phyloP scores from a whole-genome alignment of 2,113 vertebrate species.

The Lipophrys pholis region DNA sequence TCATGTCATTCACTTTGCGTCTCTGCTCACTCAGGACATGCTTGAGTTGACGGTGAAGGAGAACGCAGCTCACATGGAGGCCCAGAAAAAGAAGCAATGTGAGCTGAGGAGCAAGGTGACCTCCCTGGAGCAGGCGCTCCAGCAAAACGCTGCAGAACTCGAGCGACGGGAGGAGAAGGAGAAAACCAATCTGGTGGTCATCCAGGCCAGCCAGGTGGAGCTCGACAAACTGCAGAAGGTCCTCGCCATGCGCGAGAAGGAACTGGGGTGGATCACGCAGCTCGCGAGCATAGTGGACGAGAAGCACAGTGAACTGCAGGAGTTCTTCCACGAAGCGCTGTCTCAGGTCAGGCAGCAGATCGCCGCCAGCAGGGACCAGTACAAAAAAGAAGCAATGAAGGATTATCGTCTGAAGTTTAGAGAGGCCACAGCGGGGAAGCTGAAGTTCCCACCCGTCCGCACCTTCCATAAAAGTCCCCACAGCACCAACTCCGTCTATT shows the following conservation, averaged over 20 bases:
- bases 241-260: slow-evolving; percentile 84
- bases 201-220: slow-evolving; percentile 77
- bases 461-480: slow-evolving; percentile 85
- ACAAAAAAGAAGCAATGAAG: slow-evolving; percentile 83
- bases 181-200: slow-evolving; percentile 60
- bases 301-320: slow-evolving; percentile 87
- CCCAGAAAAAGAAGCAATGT: slow-evolving; percentile 79
- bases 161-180: slow-evolving; percentile 66
- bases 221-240: slow-evolving; percentile 85
- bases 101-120: slow-evolving; percentile 79
- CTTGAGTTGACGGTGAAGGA: slow-evolving; percentile 81
- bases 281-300: slow-evolving; percentile 83
- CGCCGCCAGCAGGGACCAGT: slow-evolving; percentile 76
- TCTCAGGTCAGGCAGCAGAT: slow-evolving; percentile 87
- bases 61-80: slow-evolving; percentile 79
- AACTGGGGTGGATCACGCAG: slow-evolving; percentile 85
- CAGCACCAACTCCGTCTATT: slow-evolving; percentile 88
- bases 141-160: slow-evolving; percentile 67
- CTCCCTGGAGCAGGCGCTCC: slow-evolving; percentile 80
- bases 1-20: neutral
- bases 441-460: slow-evolving; percentile 86
- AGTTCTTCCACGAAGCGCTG: slow-evolving; percentile 88
- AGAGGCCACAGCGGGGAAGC: slow-evolving; percentile 80
- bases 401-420: slow-evolving; percentile 83
- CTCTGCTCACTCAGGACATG: slow-evolving; percentile 80